These are phyloP conservation scores for Agapornis roseicollis DNA, from an alignment of 2,113 vertebrate species.

Conservation along the genomic window DNA sequence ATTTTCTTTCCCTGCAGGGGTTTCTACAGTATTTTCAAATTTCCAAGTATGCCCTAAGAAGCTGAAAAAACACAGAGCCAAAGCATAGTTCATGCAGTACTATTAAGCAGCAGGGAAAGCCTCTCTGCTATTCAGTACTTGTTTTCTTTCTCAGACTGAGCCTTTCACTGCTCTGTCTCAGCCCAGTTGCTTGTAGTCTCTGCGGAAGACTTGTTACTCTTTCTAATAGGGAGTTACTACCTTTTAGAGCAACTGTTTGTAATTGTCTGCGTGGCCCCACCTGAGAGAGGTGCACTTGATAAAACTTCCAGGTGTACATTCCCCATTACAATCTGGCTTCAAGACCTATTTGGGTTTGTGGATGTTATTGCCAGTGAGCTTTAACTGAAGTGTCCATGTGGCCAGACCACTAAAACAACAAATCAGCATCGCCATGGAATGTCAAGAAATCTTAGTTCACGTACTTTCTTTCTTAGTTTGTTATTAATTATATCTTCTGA, in stretches of 20 bases:
- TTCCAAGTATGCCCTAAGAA: neutral
- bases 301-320: neutral
- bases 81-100: no score
- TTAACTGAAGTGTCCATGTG: neutral
- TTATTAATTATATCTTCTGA: neutral
- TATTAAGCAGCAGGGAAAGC: neutral
- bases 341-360: neutral
- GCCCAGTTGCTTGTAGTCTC: neutral
- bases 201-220: neutral
- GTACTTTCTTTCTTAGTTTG: neutral
- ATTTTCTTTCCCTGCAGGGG: accelerated
- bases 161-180: neutral
- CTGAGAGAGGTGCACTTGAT: neutral
- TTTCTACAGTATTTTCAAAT: neutral
- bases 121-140: neutral
- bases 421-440: neutral
- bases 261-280: neutral
- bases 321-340: accelerated
- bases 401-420: neutral
- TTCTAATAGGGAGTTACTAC: neutral
- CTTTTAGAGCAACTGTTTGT: neutral
- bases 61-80: neutral
- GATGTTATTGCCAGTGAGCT: neutral
- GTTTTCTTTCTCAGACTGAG: neutral
- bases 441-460: neutral